Evolutionary conservation across 2,113 vertebrate genomes (phyloP).

Genomic region (Dryoscopus gambensis): DNA sequence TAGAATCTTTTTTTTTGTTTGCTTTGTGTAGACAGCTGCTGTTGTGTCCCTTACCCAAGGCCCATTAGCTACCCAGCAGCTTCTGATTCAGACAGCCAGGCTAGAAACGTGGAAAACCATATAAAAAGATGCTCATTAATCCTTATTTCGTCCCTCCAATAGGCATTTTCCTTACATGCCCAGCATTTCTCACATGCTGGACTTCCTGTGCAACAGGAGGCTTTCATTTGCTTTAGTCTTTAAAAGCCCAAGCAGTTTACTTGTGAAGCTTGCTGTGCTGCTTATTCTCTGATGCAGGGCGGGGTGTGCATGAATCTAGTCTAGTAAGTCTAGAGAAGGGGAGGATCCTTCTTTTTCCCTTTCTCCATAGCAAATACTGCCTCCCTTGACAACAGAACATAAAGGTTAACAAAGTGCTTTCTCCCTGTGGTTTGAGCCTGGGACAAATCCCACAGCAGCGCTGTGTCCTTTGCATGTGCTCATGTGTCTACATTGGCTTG

Average conservation of each 20-base stretch:
- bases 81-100: background rate
- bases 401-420: background rate
- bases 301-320: background rate
- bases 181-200: background rate
- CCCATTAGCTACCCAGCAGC: conserved; percentile 38
- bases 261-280: background rate
- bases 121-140: conserved; percentile 47
- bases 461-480: conserved; percentile 8
- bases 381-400: background rate
- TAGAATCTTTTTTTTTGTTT: background rate
- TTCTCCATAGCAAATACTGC: background rate
- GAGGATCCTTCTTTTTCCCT: background rate
- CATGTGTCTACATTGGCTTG: background rate
- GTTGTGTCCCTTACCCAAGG: conserved; percentile 15
- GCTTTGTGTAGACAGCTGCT: conserved; percentile 9
- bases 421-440: background rate
- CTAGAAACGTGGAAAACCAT: conserved; percentile 21
- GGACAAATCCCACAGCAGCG: background rate
- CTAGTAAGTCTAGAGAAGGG: background rate
- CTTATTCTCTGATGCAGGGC: background rate
- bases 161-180: conserved; percentile 21
- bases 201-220: background rate
- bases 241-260: background rate
- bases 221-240: conserved; percentile 17
- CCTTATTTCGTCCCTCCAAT: conserved; percentile 44